A percentile compares a stretch with the other conserved stretches of the same genome.
Conservation (phyloP, 2,113 vertebrate genomes). For the Pteronura brasiliensis region DNA sequence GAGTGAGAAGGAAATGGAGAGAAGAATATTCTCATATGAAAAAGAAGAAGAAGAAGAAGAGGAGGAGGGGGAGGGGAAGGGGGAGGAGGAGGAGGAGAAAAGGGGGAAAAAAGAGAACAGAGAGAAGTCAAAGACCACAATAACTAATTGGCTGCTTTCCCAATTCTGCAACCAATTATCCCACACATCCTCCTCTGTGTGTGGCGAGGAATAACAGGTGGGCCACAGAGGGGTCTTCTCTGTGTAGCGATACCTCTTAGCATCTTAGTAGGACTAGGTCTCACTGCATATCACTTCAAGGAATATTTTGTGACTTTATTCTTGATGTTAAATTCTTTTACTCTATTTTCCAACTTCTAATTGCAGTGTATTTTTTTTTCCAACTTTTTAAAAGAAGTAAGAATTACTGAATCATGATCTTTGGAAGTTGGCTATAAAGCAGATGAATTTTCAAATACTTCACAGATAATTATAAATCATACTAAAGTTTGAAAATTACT, state of each 20-base stretch:
- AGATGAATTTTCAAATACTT: background rate
- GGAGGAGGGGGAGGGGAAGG: no score
- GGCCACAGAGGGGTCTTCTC: background rate
- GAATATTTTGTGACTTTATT: background rate
- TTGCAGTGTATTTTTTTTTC: background rate
- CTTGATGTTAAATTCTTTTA: background rate
- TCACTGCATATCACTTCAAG: background rate
- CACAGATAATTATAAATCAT: background rate
- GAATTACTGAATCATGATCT: background rate
- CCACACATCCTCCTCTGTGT: no score
- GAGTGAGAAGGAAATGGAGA: background rate
- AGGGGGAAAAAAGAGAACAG: background rate
- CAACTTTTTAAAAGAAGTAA: background rate
- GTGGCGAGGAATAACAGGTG: fast-evolving
- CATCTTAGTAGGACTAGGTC: background rate
- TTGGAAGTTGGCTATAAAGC: background rate
- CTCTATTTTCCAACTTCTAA: background rate
- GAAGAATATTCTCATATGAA: background rate
- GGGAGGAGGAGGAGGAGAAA: background rate
- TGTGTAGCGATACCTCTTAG: background rate
- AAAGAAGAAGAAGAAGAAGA: background rate
- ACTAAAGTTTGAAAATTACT: background rate
- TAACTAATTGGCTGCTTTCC: background rate
- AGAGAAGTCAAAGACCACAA: background rate
- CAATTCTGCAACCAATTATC: background rate